Evolutionary conservation across 1,140 invertebrate species (phyloP).

Genomic region (Drosophila orena): DNA sequence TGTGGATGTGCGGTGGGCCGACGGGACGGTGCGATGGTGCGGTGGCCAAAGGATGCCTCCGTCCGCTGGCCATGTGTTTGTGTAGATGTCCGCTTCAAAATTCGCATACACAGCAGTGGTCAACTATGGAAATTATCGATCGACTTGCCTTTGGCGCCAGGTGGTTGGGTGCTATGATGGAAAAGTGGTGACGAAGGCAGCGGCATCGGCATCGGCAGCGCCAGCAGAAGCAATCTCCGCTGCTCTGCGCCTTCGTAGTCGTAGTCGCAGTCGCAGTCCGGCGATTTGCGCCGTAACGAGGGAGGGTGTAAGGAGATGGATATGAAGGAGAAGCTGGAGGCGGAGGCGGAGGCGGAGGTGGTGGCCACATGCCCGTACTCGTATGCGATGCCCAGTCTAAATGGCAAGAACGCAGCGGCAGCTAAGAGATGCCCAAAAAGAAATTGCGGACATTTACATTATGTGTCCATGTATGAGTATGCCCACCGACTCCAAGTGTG

Average conservation of each 20-base stretch:
- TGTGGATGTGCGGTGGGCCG: not conserved
- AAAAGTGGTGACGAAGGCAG: conserved; percentile 77
- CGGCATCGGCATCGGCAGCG: conserved; percentile 55
- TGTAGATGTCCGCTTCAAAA: conserved; percentile 84
- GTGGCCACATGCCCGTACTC: conserved; percentile 13
- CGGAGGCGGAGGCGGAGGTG: conserved; percentile 27
- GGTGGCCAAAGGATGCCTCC: conserved; percentile 69
- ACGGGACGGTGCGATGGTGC: conserved; percentile 19
- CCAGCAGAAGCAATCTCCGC: conserved; percentile 74
- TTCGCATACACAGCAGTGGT: conserved; percentile 85
- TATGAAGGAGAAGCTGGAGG: conserved; percentile 1
- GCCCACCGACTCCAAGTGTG: conserved; percentile 44
- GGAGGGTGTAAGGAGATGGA: conserved; percentile 10
- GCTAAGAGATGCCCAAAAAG: conserved; percentile 84
- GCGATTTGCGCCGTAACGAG: conserved; percentile 26
- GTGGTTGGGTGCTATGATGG: conserved; percentile 80
- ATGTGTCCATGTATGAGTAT: conserved; percentile 77
- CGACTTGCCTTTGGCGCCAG: conserved; percentile 83
- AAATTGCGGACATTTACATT: conserved; percentile 84
- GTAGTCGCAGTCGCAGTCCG: conserved; percentile 29
- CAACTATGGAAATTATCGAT: conserved; percentile 85
- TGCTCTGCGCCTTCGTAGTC: conserved; percentile 65
- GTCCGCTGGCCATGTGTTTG: conserved; percentile 64
- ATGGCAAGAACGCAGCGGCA: conserved; percentile 76
- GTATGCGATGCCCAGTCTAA: conserved; percentile 69